Percentiles rank a stretch among this genome's conserved stretches.
Conservation (phyloP, 2,797 vertebrate genomes). For the Coregonus suidteri region DNA sequence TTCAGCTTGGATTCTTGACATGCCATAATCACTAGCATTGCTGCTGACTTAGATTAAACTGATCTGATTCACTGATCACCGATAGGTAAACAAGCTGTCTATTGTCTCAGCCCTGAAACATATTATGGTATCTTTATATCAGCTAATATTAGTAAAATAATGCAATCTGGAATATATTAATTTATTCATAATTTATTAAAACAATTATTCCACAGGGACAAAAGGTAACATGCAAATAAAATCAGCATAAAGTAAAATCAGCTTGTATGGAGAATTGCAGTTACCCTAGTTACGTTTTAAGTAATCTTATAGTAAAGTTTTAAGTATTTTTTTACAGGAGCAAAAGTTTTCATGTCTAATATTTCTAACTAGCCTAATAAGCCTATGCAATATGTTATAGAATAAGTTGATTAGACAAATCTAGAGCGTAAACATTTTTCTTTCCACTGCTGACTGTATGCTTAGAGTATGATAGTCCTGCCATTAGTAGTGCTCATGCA, state of each 20-base stretch:
- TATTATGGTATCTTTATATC: background rate
- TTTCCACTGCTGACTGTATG: background rate
- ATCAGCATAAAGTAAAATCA: conserved; percentile 5
- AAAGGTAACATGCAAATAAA: background rate
- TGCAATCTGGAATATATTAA: background rate
- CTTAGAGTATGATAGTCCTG: background rate
- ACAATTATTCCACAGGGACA: background rate
- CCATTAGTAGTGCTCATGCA: conserved; percentile 7
- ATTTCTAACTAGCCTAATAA: background rate
- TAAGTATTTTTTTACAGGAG: background rate
- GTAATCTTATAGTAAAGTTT: background rate
- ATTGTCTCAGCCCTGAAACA: background rate
- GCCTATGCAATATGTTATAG: background rate
- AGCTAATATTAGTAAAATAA: background rate
- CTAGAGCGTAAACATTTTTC: background rate
- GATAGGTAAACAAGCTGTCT: background rate
- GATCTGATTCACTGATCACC: background rate
- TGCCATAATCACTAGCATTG: conserved; percentile 26
- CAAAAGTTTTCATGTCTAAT: background rate
- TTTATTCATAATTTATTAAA: background rate
- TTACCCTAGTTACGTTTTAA: background rate
- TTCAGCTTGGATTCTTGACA: conserved; percentile 53
- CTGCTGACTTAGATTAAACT: background rate
- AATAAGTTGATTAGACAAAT: background rate
- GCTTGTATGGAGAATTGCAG: background rate